Conservation (phyloP, 1,140 invertebrate genomes). For the Rhopalosiphum padi region DNA sequence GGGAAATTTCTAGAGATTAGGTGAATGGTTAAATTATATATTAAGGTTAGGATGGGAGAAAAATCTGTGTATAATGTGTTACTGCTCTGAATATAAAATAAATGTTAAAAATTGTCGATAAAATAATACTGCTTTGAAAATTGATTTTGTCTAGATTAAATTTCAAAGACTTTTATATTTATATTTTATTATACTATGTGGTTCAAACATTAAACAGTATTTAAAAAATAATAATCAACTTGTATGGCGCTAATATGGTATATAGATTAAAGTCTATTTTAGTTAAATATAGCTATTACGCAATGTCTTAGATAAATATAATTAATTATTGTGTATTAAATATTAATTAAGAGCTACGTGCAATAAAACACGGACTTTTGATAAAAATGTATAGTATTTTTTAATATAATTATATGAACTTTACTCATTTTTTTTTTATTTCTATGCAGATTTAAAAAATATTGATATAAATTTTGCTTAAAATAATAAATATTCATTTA, state of each 20-base stretch:
- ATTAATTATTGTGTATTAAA: neutral
- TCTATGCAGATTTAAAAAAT: no score
- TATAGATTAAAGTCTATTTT: no score
- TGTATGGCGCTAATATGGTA: neutral
- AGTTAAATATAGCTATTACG: accelerated
- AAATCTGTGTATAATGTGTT: neutral
- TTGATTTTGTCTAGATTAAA: neutral
- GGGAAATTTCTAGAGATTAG: no score
- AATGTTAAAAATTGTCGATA: neutral
- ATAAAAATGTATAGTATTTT: neutral
- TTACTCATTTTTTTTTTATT: no score
- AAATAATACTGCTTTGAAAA: neutral
- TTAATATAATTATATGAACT: neutral
- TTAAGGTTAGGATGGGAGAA: no score
- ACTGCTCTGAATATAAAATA: neutral
- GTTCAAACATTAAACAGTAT: neutral
- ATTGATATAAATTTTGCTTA: neutral
- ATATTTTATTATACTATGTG: neutral
- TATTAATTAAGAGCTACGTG: neutral
- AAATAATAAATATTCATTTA: neutral
- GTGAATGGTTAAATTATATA: no score
- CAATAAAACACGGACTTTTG: neutral
- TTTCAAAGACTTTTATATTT: neutral
- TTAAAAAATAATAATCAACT: neutral
- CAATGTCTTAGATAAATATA: neutral